Evolutionary conservation across 2,113 vertebrate genomes (phyloP), one percentile per base, ranked within the genome.

Genomic region (Fukomys damarensis): DNA sequence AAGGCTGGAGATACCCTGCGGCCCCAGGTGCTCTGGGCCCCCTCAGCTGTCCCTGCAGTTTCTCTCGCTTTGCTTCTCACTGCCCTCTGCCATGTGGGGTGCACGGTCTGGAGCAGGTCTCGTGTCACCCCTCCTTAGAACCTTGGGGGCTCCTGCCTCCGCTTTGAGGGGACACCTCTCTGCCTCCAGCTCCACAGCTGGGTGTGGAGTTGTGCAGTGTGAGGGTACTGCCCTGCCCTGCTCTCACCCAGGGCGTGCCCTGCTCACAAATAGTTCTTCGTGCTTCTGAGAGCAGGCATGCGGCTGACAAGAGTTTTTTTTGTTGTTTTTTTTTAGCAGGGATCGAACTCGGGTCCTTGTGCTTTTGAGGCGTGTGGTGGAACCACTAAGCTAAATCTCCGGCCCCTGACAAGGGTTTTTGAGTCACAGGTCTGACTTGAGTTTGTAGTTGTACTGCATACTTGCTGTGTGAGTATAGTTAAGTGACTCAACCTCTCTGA

Each of bases 221-320:
- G 59, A 13, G 0, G 14, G n/a, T 56, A 0, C 46, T 30, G 7
- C 28, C 26, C 26, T 24, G 26, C 4, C 63, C n/a, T 14, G 14
- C 28, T 26, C 20, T 24, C 3, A 70, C 7, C 20, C 41, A 0
- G 6, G 13, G 70, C 68, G n/a, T 8, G 46, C n/a, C 63, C 20
- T 3, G 0, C 35, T 7, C 5, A 1, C 28, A 43, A 41, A 20
- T 35, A 38, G 46, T 38, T 41, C 12, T n/a, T n/a, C 4, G 0
- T n/a, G 63, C 28, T 66, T 35, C 30, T 6, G 3, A 35, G 63
- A 3, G 13, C 46, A 26, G 52, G 43, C 38, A 2, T 1, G 1
- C 12, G n/a, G 11, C 70, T 22, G 12, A 13, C 4, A 4, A n/a
- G n/a, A n/a, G n/a, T n/a, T n/a, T n/a, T n/a, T n/a, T n/a, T n/a